These are phyloP conservation scores for Augochlora pura DNA, from an alignment of 1,140 invertebrate species.

Conservation along the genomic window DNA sequence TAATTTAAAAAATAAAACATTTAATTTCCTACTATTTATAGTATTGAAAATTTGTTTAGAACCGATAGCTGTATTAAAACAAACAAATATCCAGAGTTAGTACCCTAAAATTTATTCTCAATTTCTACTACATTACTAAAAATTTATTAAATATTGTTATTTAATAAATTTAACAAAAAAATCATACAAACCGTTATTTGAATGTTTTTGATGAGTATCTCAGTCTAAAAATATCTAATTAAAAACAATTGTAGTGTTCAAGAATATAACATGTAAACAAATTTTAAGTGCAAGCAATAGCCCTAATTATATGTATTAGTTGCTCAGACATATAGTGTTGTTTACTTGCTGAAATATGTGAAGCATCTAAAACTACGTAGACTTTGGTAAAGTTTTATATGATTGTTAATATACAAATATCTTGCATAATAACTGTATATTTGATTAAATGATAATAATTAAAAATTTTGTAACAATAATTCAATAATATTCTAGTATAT, in stretches of 20 bases:
- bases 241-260: slow-evolving; percentile 9
- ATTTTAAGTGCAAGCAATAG: slow-evolving; percentile 18
- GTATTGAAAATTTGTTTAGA: slow-evolving; percentile 3
- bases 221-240: slow-evolving; percentile 37
- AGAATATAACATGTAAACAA: slow-evolving; percentile 3
- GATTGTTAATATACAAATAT: slow-evolving; percentile 20
- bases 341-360: slow-evolving; percentile 31
- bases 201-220: slow-evolving; percentile 33
- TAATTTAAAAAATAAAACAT: slow-evolving; percentile 6
- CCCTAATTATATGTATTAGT: slow-evolving; percentile 28
- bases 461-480: slow-evolving; percentile 13
- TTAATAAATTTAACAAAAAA: slow-evolving; percentile 16
- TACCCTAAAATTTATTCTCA: slow-evolving; percentile 17
- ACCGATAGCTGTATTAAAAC: slow-evolving; percentile 22
- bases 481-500: neutral
- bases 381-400: slow-evolving; percentile 24
- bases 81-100: slow-evolving; percentile 18
- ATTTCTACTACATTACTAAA: slow-evolving; percentile 33
- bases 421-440: slow-evolving; percentile 2
- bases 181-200: slow-evolving; percentile 38
- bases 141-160: slow-evolving; percentile 27
- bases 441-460: slow-evolving; percentile 1
- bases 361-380: slow-evolving; percentile 38
- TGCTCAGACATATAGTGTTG: slow-evolving; percentile 22
- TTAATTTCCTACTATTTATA: neutral